Evolutionary conservation across 2,113 vertebrate genomes (phyloP), one percentile per base, ranked within the genome.

Genomic region (Aix galericulata): DNA sequence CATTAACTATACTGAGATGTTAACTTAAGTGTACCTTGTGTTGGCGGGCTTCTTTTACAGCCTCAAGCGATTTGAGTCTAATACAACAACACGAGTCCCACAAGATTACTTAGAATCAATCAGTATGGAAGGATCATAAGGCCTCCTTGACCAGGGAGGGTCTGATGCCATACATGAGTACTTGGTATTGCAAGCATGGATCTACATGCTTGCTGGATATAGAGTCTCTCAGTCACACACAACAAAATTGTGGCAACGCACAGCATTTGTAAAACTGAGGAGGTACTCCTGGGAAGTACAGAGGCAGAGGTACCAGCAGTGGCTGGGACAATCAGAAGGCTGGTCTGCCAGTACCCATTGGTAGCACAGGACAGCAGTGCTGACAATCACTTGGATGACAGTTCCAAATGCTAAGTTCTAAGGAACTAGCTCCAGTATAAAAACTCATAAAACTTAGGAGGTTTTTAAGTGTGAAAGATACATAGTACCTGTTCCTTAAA

Each of bases 231-330:
- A 22, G 29, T 17, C 2, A 5, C 25, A n/a, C 6, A 2, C 4
- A 36, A 29, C 1, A 4, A 48, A 75, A 68, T 16, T 0, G 0
- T 1, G 3, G 11, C 25, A 62, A 36, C 0, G 1, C 17, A 59
- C 12, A 27, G 25, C 4, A 6, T 34, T 52, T 69, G 34, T 31
- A 77, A 63, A 71, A 55, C 34, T 4, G 0, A 1, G 0, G 0
- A 1, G 0, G 5, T 20, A 15, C 6, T 38, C 34, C 20, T 40
- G 40, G 7, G 55, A 32, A 55, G 9, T 26, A 29, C 7, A 68
- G 26, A 31, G 7, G 11, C 27, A 79, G 63, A 76, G 17, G 17
- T 31, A 44, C 25, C 9, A 36, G 2, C 40, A 69, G 63, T 1
- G 3, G 16, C 52, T 34, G n/a, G 34, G 40, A 55, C 31, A 27